These are phyloP conservation scores for Gallinago media DNA, from an alignment of 2,113 vertebrate species.

Conservation along the genomic window DNA sequence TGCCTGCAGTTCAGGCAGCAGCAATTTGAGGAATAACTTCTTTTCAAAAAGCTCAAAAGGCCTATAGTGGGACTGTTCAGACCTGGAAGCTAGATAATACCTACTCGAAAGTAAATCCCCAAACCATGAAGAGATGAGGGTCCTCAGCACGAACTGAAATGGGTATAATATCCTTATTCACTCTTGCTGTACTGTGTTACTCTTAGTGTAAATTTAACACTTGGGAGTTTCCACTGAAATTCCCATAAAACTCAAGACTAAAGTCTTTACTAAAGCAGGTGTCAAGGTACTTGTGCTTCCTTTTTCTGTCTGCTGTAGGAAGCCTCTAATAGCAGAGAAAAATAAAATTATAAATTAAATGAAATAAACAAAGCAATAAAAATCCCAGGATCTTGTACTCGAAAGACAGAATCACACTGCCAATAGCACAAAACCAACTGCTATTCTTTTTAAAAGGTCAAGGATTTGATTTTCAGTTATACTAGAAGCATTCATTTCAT, in stretches of 20 bases:
- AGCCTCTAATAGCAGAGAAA: not conserved
- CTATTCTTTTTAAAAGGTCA: not conserved
- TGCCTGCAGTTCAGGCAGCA: not conserved
- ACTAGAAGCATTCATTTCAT: not conserved
- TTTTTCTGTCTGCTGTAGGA: not conserved
- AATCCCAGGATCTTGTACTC: not conserved
- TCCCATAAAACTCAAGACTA: not conserved
- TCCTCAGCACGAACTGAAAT: not conserved
- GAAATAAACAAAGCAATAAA: not conserved
- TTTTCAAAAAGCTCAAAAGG: not conserved
- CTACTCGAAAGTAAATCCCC: not conserved
- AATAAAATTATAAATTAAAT: not conserved
- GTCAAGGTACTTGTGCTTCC: not conserved
- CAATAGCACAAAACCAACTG: not conserved
- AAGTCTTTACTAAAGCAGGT: not conserved
- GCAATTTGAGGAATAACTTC: not conserved
- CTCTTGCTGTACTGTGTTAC: not conserved
- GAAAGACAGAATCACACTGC: not conserved
- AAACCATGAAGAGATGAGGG: not conserved
- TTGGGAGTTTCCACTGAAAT: not conserved
- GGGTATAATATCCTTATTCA: not conserved
- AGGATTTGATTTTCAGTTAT: not conserved
- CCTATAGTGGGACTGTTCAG: not conserved
- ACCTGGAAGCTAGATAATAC: not conserved
- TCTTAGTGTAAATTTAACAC: not conserved